A percentile compares a stretch with the other conserved stretches of the same genome.
These are phyloP conservation scores for Promerops cafer DNA, from an alignment of 2,113 vertebrate genomes.

Conservation along the genomic window DNA sequence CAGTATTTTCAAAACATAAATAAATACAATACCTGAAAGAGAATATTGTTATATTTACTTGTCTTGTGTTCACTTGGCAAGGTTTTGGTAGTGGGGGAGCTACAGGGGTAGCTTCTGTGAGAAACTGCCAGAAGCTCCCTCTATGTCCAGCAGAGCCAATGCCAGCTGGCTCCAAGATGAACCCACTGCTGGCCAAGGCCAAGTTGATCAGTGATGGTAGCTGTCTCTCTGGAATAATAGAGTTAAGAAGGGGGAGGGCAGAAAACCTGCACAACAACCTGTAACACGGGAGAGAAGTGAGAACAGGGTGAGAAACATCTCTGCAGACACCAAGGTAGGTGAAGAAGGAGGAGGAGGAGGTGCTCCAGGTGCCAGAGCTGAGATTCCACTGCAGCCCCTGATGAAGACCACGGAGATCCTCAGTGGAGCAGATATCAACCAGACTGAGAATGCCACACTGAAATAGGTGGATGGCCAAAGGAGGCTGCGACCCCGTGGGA, in stretches of 20 bases:
- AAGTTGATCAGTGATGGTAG: background rate
- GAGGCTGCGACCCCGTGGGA: too few species aligned
- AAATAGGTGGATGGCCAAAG: background rate
- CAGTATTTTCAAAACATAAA: background rate
- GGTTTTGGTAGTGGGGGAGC: background rate
- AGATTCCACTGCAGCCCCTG: background rate
- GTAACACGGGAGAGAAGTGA: background rate
- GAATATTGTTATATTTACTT: background rate
- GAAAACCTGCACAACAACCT: background rate
- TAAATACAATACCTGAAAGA: background rate
- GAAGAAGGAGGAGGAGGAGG: background rate
- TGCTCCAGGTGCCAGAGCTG: background rate
- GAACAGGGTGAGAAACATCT: background rate
- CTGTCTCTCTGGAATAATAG: background rate
- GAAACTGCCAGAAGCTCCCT: background rate
- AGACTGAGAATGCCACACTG: background rate
- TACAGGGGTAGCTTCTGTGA: background rate
- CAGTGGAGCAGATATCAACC: background rate
- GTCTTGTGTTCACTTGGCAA: background rate
- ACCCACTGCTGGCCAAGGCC: background rate
- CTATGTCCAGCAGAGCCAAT: rapidly evolving
- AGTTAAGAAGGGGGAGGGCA: background rate
- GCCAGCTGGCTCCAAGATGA: background rate
- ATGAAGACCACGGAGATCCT: background rate
- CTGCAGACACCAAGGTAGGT: background rate